phyloP scores from a whole-genome alignment of 1,140 invertebrate genomes.

The Hermetia illucens region DNA sequence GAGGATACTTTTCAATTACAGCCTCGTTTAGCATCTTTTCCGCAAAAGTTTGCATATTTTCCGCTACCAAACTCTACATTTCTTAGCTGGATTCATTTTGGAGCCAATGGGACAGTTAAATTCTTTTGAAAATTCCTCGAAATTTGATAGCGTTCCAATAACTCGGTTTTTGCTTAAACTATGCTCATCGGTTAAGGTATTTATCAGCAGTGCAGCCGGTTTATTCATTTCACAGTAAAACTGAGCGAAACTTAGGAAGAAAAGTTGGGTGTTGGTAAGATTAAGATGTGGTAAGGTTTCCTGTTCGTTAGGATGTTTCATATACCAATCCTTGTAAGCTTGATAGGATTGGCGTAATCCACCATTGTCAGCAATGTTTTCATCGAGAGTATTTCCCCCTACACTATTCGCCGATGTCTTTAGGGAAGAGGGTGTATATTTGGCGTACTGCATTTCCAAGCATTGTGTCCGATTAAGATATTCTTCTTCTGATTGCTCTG shows the following conservation, averaged over 20 bases:
- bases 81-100: conserved; percentile 79
- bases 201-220: too few relatives aligned
- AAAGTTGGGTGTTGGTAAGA: conserved; percentile 65
- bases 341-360: conserved; percentile 30
- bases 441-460: conserved; percentile 54
- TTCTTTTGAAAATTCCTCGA: conserved; percentile 72
- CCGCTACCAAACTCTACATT: conserved; percentile 94
- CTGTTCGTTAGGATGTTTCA: conserved; percentile 48
- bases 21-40: too few relatives aligned
- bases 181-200: too few relatives aligned
- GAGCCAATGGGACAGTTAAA: conserved; percentile 69
- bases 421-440: conserved; percentile 34
- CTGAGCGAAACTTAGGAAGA: conserved; percentile 68
- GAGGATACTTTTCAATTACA: too few relatives aligned
- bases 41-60: too few relatives aligned
- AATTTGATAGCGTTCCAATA: conserved; percentile 78
- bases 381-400: conserved; percentile 43
- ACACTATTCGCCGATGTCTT: conserved; percentile 54
- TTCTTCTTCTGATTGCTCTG: conserved; percentile 24
- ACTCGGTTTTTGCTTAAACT: conserved; percentile 71
- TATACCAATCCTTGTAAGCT: conserved; percentile 56
- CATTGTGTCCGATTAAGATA: conserved; percentile 48
- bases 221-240: conserved; percentile 94
- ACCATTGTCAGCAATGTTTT: conserved; percentile 42
- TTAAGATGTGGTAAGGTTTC: conserved; percentile 57